Percentiles rank a stretch among this genome's conserved stretches.
Evolutionary conservation across 1,140 invertebrate genomes (phyloP).

Genomic region (Zaprionus tsacasi): DNA sequence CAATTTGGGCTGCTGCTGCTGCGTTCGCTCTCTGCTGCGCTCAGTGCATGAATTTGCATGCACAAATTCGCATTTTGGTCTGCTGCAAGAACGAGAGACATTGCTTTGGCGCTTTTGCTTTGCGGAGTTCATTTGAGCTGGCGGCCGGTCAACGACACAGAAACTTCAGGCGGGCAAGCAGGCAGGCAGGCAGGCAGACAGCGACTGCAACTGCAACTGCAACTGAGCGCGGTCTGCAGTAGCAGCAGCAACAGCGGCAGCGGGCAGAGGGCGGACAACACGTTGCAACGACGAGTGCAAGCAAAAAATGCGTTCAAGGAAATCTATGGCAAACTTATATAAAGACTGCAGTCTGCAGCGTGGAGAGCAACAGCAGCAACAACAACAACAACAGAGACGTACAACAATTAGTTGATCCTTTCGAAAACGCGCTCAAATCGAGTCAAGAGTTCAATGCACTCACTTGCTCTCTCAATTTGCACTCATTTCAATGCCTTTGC

Average conservation of each 20-base stretch:
- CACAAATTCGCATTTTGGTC: conserved; percentile 61
- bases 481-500: conserved; percentile 70
- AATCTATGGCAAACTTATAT: conserved; percentile 64
- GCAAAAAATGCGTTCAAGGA: conserved; percentile 74
- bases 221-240: conserved; percentile 77
- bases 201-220: conserved; percentile 33
- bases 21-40: conserved; percentile 35
- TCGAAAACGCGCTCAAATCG: neutral
- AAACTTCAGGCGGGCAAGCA: conserved; percentile 61
- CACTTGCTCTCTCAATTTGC: conserved; percentile 55
- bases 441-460: conserved; percentile 67
- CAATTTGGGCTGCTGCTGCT: neutral
- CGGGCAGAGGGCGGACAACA: neutral
- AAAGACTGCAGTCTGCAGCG: conserved; percentile 3
- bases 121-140: conserved; percentile 73
- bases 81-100: conserved; percentile 11
- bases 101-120: conserved; percentile 45
- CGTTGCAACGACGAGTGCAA: conserved; percentile 16
- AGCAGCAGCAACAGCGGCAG: conserved; percentile 12
- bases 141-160: conserved; percentile 83
- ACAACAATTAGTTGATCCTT: neutral
- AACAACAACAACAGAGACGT: too few relatives aligned
- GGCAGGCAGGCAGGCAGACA: conserved; percentile 31
- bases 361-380: neutral
- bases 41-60: conserved; percentile 73